Conservation (phyloP, 1,140 invertebrate species). For the Eufriesea mexicana region DNA sequence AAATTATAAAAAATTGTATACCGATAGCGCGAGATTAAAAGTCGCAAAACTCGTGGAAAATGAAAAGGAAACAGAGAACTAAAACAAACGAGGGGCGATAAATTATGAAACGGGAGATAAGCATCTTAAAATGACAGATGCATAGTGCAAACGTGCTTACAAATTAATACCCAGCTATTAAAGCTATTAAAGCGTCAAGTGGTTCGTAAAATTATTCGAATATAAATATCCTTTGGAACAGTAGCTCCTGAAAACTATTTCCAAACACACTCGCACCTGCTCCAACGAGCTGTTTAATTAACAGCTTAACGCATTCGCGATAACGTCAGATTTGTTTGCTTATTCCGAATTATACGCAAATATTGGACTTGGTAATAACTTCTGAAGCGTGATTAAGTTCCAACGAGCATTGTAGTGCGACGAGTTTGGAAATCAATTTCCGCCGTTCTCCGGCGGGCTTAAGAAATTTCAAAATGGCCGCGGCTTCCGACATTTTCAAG, state of each 20-base stretch:
- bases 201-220: not conserved
- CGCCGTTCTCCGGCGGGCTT: no score
- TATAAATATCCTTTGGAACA: not conserved
- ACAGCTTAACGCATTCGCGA: constrained; percentile 15
- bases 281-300: constrained; percentile 19
- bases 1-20: not conserved
- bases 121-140: not conserved
- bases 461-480: not conserved
- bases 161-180: not conserved
- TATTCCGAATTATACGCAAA: constrained; percentile 13
- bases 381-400: not conserved
- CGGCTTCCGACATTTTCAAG: no score
- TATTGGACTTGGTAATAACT: constrained; percentile 29
- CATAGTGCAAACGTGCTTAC: not conserved
- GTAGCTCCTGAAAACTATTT: not conserved
- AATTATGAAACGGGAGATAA: no score
- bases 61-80: no score
- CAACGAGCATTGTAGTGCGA: not conserved
- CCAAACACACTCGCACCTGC: not conserved
- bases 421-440: not conserved
- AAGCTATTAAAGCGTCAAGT: not conserved
- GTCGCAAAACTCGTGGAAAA: no score
- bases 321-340: constrained; percentile 11
- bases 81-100: no score
- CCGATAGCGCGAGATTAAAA: not conserved